A percentile compares a stretch with the other conserved stretches of the same genome.
These are phyloP conservation scores for Tragelaphus oryx DNA, from an alignment of 2,797 vertebrate genomes.

Conservation along the genomic window DNA sequence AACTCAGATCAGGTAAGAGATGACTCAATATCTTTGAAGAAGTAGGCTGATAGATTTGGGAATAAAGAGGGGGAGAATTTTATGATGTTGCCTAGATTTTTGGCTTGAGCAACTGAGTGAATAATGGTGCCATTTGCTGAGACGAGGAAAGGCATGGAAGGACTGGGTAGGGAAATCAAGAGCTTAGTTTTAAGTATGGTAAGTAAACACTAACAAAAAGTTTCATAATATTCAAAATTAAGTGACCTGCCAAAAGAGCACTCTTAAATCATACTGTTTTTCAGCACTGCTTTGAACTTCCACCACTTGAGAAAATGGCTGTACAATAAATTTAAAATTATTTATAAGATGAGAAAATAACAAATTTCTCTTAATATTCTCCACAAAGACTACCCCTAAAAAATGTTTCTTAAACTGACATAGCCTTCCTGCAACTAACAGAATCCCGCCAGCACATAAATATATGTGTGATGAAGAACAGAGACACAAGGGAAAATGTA, in stretches of 20 bases:
- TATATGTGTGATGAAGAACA: neutral
- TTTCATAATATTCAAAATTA: conserved; percentile 17
- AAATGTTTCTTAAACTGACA: neutral
- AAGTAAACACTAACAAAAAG: neutral
- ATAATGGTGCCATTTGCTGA: neutral
- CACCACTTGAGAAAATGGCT: neutral
- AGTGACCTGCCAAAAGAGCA: neutral
- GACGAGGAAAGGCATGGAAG: neutral
- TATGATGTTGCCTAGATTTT: neutral
- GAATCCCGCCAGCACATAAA: neutral
- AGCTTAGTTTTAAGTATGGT: neutral
- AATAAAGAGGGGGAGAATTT: neutral
- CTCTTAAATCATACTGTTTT: neutral
- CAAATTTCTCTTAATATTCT: neutral
- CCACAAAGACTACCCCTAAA: neutral
- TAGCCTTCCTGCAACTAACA: neutral
- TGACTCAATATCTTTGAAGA: neutral
- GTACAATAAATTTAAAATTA: conserved; percentile 13
- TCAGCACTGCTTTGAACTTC: neutral
- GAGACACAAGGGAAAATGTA: neutral
- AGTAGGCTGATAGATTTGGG: neutral
- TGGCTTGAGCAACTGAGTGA: neutral
- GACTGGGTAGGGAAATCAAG: neutral
- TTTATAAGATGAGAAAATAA: conserved; percentile 7
- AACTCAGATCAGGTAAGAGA: neutral